Conservation (phyloP, 1,140 invertebrate species). For the Lepidurus packardi region DNA sequence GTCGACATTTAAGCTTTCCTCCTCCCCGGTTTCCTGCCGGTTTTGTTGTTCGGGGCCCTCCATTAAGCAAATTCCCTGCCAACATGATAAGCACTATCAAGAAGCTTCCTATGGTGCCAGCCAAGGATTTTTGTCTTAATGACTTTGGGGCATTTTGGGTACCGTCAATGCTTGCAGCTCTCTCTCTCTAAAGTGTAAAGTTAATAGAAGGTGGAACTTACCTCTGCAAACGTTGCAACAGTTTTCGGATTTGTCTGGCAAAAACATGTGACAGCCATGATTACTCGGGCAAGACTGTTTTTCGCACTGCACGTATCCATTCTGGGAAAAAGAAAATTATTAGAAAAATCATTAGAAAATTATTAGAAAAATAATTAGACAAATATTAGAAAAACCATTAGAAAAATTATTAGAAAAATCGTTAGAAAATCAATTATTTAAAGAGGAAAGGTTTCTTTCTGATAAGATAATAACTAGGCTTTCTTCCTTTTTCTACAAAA, state of each 20-base stretch:
- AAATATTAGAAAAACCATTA: neutral
- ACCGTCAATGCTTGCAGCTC: neutral
- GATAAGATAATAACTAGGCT: too few species aligned
- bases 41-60: neutral
- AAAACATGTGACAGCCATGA: constrained; percentile 56
- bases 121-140: neutral
- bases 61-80: neutral
- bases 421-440: too few species aligned
- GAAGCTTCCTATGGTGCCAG: constrained; percentile 5
- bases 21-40: neutral
- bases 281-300: constrained; percentile 56
- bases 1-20: constrained; percentile 14
- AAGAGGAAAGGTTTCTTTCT: too few species aligned
- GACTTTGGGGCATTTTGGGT: neutral
- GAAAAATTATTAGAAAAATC: too few species aligned
- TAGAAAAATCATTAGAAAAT: neutral
- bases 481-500: too few species aligned
- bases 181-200: constrained; percentile 14
- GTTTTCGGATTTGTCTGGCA: constrained; percentile 52
- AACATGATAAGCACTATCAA: constrained; percentile 22
- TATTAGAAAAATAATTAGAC: neutral
- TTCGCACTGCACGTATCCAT: constrained; percentile 64
- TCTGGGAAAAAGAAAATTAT: constrained; percentile 50
- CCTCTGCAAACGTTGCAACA: constrained; percentile 67
- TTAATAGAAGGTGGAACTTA: constrained; percentile 41